A percentile compares a stretch with the other conserved stretches of the same genome.
These are phyloP conservation scores for Callosobruchus maculatus DNA, from an alignment of 2,888 invertebrate species.

Conservation along the genomic window DNA sequence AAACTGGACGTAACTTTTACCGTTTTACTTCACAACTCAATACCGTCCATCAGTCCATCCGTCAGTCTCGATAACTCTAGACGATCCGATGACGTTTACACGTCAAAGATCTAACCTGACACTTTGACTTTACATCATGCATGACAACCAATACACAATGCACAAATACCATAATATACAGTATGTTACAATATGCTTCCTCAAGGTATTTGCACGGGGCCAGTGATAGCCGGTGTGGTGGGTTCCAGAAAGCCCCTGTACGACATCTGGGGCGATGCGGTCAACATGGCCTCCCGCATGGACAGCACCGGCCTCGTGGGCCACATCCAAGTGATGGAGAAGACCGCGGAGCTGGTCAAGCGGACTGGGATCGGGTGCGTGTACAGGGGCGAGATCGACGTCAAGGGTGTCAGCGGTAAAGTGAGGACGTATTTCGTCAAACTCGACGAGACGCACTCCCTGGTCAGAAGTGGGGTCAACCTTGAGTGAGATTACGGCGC, in stretches of 20 bases:
- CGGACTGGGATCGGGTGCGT: slow-evolving; percentile 67
- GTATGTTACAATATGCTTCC: slow-evolving; percentile 17
- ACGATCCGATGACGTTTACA: no score
- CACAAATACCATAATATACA: no score
- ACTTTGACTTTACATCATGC: no score
- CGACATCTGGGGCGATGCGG: slow-evolving; percentile 96
- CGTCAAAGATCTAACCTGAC: no score
- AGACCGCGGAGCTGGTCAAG: slow-evolving; percentile 66
- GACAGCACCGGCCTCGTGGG: slow-evolving; percentile 79
- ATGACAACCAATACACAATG: no score
- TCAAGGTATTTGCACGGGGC: slow-evolving; percentile 83
- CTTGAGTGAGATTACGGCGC: no score
- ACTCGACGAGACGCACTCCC: slow-evolving; percentile 53
- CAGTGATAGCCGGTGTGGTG: slow-evolving; percentile 91
- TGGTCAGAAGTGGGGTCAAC: slow-evolving; percentile 19
- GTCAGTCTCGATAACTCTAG: no score
- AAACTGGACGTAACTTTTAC: no score
- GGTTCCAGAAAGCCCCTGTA: slow-evolving; percentile 91
- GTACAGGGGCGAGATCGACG: slow-evolving; percentile 65
- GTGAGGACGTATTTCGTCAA: slow-evolving; percentile 72
- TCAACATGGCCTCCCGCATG: slow-evolving; percentile 95
- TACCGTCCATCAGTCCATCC: no score
- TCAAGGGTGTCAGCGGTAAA: slow-evolving; percentile 66
- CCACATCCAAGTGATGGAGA: slow-evolving; percentile 56
- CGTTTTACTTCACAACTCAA: no score